Base-by-base conservation (phyloP, 2,797 vertebrate species). In the Microctenopoma stevenorrisi region DNA sequence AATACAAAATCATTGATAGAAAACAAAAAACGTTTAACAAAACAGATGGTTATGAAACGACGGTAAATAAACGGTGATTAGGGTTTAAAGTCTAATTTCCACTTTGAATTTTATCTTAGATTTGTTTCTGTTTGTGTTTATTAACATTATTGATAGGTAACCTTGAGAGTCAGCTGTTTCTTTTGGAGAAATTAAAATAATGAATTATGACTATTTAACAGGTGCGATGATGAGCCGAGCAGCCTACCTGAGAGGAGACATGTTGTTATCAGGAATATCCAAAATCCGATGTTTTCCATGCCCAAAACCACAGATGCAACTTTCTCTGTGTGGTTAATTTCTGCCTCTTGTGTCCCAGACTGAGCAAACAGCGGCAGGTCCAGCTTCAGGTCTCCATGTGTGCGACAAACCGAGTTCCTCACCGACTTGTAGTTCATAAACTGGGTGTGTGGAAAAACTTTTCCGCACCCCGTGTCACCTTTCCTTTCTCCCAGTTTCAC, bases 251-350 rank as follows among this genome's bases (percentile, higher is more conserved):
- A 64, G 81, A 89, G 56, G 64, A 89, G 15, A 72, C 81, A 91
- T 64, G 62, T 69, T 78, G 86, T 86, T 68, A 91, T 87, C 71
- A 92, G 75, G 79, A 92, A 83, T 81, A 90, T 88, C 89, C 89
- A 83, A 51, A 89, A 46, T 83, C 81, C 73, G 52, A 61, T 48
- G 64, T 56, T 79, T 60, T 89, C 91, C 92, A 93, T 93, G 82
- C 51, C 89, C 83, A 33, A 57, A 46, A 70, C 64, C 79, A 57
- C 50, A 62, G 64, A 58, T 84, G 72, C 90, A 87, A 90, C 88
- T 63, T 89, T 88, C 80, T 62, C 67, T 26, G 37, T 86, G 77
- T 76, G 64, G 49, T 65, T 79, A 52, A 73, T 66, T 56, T 48
- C 26, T 38, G 44, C 37, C 57, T 67, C 62, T 67, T 68, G 57